Percentiles rank a stretch among this genome's conserved stretches.
Conservation (phyloP, 1,140 invertebrate species). For the Phthorimaea operculella region DNA sequence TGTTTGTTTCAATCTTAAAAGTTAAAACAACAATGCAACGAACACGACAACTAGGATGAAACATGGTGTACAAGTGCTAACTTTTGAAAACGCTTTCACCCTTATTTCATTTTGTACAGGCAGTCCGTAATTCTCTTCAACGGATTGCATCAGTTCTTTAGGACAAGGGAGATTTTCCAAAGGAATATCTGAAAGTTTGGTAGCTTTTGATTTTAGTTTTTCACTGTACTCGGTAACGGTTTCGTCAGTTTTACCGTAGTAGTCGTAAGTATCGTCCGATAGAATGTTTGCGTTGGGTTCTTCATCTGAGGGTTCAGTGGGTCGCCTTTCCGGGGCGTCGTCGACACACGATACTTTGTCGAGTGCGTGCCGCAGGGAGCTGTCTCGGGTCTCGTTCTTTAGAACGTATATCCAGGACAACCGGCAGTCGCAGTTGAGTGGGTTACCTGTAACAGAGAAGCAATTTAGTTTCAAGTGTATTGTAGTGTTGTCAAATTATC, state of each 20-base stretch:
- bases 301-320: slow-evolving; percentile 34
- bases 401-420: slow-evolving; percentile 74
- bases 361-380: slow-evolving; percentile 67
- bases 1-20: slow-evolving; percentile 23
- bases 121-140: slow-evolving; percentile 54
- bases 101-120: slow-evolving; percentile 59
- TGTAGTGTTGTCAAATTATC: too few species aligned
- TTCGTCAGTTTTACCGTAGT: slow-evolving; percentile 52
- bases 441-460: slow-evolving; percentile 70
- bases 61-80: slow-evolving; percentile 27
- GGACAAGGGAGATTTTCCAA: slow-evolving; percentile 53
- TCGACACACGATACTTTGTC: slow-evolving; percentile 69
- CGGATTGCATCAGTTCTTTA: slow-evolving; percentile 52
- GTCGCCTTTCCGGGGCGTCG: slow-evolving; percentile 33
- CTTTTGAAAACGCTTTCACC: slow-evolving; percentile 49
- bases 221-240: slow-evolving; percentile 24
- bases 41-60: slow-evolving; percentile 29
- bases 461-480: slow-evolving; percentile 12
- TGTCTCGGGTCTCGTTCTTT: slow-evolving; percentile 71
- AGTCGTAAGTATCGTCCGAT: slow-evolving; percentile 49
- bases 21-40: slow-evolving; percentile 34
- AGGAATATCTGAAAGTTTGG: slow-evolving; percentile 47
- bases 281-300: slow-evolving; percentile 33
- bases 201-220: slow-evolving; percentile 37
- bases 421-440: slow-evolving; percentile 74